Percentiles rank a stretch among this genome's conserved stretches.
Evolutionary conservation across 2,888 invertebrate species (phyloP).

Genomic region (Buathra laborator): DNA sequence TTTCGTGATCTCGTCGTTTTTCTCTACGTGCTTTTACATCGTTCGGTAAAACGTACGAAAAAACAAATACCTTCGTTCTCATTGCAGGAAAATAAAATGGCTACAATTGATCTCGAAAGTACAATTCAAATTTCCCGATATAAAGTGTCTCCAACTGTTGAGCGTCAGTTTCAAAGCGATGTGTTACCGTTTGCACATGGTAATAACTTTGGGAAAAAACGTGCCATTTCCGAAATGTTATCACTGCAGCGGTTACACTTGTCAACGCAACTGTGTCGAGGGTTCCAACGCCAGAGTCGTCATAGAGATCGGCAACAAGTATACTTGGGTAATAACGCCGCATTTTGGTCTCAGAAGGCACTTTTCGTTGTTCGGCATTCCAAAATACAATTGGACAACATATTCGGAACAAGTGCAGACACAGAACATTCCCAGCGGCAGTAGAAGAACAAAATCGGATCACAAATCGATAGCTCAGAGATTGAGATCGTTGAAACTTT

Average conservation of each 20-base stretch:
- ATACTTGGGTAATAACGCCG: conserved; percentile 84
- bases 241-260: conserved; percentile 83
- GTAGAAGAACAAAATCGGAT: conserved; percentile 77
- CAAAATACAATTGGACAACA: conserved; percentile 80
- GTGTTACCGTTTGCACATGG: conserved; percentile 83
- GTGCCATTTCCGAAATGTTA: conserved; percentile 82
- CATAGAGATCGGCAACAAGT: conserved; percentile 85
- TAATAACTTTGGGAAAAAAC: conserved; percentile 81
- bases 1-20: not conserved
- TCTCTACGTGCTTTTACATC: not conserved
- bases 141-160: conserved; percentile 82
- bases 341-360: conserved; percentile 82
- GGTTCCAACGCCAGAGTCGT: conserved; percentile 83
- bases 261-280: conserved; percentile 83
- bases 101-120: conserved; percentile 82
- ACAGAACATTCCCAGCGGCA: conserved; percentile 58
- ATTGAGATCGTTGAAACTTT: conserved; percentile 79
- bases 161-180: conserved; percentile 84
- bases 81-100: conserved; percentile 84
- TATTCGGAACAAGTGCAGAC: conserved; percentile 76
- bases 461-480: conserved; percentile 80
- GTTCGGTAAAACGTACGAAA: not conserved
- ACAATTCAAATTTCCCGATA: conserved; percentile 83
- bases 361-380: conserved; percentile 83
- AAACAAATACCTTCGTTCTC: conserved; percentile 1